Base-by-base conservation (phyloP, 1,140 invertebrate genomes). In the Microplitis mediator region DNA sequence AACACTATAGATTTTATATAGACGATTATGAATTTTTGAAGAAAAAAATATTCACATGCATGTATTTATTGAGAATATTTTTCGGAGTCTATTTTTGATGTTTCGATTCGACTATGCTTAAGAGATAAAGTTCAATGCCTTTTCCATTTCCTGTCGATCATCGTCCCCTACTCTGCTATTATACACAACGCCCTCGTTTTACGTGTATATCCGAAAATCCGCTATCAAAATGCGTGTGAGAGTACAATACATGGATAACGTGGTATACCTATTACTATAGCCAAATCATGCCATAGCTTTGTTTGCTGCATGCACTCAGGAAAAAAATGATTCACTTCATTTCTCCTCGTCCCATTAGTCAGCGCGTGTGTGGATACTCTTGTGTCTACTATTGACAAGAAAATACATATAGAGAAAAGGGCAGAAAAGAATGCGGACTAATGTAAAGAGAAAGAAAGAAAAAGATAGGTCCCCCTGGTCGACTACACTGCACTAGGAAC, bases 261-360 rank as follows among this genome's bases (percentile, higher is more conserved):
- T 23, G 23, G 13, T 58, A 64, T 71, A 54, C 36, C 50, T 63
- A 69, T 39, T 56, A 52, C 39, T 11, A 45, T 45, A 45, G 2
- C 39, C 39, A 45, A 45, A 45, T 45, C 6, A 45, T 45, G 39
- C 39, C 39, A 11, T 45, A 45, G 39, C 11, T 45, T 45, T 45
- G 11, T 45, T 45, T 45, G 34, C 32, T 36, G 58, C 45, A 54
- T 54, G 52, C 58, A 50, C 62, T 14, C 32, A 60, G 16, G 32
- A 69, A 64, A 75, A 75, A 75, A 75, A 75, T 75, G 74, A 75
- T 75, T 75, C 74, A 75, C 71, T 75, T 70, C 56, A 16, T 54
- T 23, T n/a, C 56, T 68, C 65, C 70, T 72, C 74, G 71, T 75
- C 51, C 66, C 70, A 75, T 72, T 75, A 75, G 70, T 14, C 62